These are phyloP conservation scores for Halocynthia roretzi DNA, from an alignment of 23 tunicate genomes.

Conservation along the genomic window DNA sequence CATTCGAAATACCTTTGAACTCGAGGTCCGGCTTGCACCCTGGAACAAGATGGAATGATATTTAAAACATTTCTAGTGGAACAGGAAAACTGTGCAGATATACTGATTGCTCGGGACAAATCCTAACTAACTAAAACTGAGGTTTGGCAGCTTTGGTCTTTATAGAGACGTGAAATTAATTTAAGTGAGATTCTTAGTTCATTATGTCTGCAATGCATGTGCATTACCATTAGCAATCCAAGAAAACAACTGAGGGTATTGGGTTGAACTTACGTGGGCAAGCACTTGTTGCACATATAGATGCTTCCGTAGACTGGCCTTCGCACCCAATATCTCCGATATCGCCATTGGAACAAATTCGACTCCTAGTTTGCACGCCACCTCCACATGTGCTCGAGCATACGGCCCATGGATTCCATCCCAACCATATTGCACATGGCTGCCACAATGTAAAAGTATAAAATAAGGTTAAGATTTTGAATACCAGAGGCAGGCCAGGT, in stretches of 20 bases:
- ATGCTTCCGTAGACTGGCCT: constrained; percentile 30
- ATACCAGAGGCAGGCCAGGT: too few species aligned
- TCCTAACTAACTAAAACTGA: too few species aligned
- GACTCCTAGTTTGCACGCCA: constrained; percentile 14
- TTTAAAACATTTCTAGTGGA: too few species aligned
- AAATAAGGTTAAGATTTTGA: too few species aligned
- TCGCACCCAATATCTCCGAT: constrained; percentile 41
- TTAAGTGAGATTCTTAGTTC: too few species aligned
- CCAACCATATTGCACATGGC: constrained; percentile 53
- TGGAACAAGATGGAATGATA: not conserved
- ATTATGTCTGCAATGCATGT: too few species aligned
- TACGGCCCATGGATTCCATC: constrained; percentile 39
- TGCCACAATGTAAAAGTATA: not conserved
- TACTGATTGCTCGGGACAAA: too few species aligned
- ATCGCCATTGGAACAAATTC: constrained; percentile 42
- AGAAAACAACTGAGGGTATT: too few species aligned
- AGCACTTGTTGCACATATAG: not conserved
- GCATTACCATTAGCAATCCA: too few species aligned
- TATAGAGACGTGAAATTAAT: too few species aligned
- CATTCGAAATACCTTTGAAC: constrained; percentile 17
- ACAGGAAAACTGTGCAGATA: too few species aligned
- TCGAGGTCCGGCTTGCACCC: constrained; percentile 40
- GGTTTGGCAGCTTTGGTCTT: too few species aligned
- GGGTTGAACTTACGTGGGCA: constrained; percentile 4
- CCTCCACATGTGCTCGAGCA: constrained; percentile 55